These are phyloP conservation scores for Microcebus griseorufus DNA, from an alignment of 2,113 vertebrate genomes.

Conservation along the genomic window DNA sequence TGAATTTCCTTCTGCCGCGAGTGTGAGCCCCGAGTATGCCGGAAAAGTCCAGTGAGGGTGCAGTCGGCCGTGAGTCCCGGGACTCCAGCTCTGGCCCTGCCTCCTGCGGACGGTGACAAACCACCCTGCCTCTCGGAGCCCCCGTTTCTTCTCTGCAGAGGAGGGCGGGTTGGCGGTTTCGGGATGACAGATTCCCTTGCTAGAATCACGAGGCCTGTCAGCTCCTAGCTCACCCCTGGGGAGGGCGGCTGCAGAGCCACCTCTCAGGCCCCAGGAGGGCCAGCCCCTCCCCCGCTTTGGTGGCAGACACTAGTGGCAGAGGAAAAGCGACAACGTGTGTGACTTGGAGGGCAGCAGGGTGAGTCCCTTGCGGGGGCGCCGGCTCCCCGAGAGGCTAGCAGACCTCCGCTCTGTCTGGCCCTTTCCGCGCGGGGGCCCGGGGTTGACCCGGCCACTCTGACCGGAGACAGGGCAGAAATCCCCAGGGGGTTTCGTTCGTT, in stretches of 20 bases:
- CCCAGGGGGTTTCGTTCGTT: slow-evolving; percentile 23
- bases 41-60: background rate
- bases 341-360: fast-evolving
- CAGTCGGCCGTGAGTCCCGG: background rate
- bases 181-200: fast-evolving
- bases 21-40: background rate
- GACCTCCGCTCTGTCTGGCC: background rate
- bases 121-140: background rate
- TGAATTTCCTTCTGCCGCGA: background rate
- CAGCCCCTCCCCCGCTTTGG: fast-evolving
- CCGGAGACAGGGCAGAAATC: slow-evolving; percentile 9
- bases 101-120: background rate
- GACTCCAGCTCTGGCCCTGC: background rate
- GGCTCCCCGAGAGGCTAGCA: background rate
- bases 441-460: background rate
- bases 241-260: background rate
- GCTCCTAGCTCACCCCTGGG: background rate
- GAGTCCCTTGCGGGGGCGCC: background rate
- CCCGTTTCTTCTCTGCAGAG: background rate
- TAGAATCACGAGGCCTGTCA: background rate
- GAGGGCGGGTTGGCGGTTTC: background rate
- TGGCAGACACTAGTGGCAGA: background rate
- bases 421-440: background rate
- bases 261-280: background rate
- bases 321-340: background rate